Conservation (phyloP, 2,113 vertebrate species). For the Dendrocopos noguchii region DNA sequence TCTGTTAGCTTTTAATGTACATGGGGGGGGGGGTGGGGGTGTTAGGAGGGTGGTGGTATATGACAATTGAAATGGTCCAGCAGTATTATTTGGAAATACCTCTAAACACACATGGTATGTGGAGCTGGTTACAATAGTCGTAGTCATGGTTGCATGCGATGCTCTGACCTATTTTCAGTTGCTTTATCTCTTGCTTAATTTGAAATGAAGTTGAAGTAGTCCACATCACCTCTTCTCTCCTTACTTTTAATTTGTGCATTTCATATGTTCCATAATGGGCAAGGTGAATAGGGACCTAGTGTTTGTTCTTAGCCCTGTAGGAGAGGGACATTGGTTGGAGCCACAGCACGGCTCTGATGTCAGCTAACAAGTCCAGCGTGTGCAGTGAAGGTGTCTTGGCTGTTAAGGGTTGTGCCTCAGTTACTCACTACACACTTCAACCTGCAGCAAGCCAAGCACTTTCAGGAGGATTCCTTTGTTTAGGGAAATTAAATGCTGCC, state of each 20-base stretch:
- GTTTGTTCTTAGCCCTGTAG: not conserved
- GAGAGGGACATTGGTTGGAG: fast-evolving
- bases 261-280: not conserved
- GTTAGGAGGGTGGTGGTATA: not conserved
- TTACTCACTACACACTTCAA: not conserved
- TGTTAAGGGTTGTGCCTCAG: not conserved
- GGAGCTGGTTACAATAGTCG: not conserved
- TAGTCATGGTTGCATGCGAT: not conserved
- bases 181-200: not conserved
- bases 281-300: not conserved
- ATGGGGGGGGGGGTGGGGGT: fast-evolving
- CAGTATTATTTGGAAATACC: not conserved
- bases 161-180: not conserved
- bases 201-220: not conserved
- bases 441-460: not conserved
- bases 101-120: not conserved
- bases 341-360: not conserved
- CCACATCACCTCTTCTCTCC: not conserved
- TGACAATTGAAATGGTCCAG: not conserved
- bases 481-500: not conserved
- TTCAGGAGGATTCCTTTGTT: not conserved
- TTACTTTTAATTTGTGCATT: not conserved
- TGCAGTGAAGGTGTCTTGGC: not conserved
- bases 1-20: not conserved
- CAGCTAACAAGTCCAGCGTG: not conserved